Percentiles rank a stretch among this genome's conserved stretches.
phyloP scores from a whole-genome alignment of 1,140 invertebrate genomes.

The Dysdera silvatica region DNA sequence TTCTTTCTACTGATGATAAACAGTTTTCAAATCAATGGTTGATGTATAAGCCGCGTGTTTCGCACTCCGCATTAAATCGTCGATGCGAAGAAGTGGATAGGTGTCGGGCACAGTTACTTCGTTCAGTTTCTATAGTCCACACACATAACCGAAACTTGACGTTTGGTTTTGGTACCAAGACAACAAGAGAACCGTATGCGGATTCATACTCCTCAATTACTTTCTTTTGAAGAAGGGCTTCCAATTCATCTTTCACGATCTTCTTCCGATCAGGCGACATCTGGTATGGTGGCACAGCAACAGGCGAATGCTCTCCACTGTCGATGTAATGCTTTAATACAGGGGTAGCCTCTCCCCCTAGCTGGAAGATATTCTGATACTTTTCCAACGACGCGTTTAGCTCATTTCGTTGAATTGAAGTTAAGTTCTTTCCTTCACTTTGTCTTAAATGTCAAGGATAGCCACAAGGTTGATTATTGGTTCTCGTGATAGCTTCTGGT shows the following conservation, averaged over 20 bases:
- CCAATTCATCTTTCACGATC: not conserved
- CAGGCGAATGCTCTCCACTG: not conserved
- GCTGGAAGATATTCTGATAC: too few species aligned
- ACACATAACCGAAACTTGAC: not conserved
- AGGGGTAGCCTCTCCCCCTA: too few species aligned
- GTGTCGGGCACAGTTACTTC: not conserved
- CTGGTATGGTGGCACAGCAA: not conserved
- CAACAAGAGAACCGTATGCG: not conserved
- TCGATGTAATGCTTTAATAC: not conserved
- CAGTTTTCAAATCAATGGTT: not conserved
- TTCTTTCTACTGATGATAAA: conserved; percentile 26
- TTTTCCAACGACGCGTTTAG: too few species aligned
- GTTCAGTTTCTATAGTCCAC: not conserved
- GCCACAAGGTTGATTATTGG: too few species aligned
- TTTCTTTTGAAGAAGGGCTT: not conserved
- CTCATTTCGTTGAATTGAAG: too few species aligned
- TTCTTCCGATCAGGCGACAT: not conserved
- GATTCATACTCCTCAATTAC: not conserved
- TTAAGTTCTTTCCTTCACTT: too few species aligned
- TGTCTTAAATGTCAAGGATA: too few species aligned
- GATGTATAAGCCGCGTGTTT: not conserved
- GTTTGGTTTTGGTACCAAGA: not conserved
- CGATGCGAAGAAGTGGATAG: not conserved
- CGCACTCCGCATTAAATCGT: not conserved
- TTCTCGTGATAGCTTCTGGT: too few species aligned